Base-by-base conservation (phyloP, 2,113 vertebrate genomes). In the Misgurnus mizolepis region DNA sequence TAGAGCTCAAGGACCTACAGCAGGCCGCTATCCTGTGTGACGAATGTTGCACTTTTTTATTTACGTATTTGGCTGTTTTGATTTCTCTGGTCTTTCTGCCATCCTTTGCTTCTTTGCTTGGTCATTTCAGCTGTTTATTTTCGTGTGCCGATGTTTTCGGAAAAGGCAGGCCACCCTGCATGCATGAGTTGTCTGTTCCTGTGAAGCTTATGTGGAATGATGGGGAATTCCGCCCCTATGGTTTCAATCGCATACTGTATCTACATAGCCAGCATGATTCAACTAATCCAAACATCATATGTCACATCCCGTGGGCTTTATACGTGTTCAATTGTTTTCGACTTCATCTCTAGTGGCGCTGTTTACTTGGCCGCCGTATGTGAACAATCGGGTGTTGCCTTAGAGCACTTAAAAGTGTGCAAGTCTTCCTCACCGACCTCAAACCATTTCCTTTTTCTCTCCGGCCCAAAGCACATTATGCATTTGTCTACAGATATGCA, bases 21-120 rank as follows among this genome's bases (percentile, higher is more conserved):
- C 86, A 89, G 89, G 95, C 93, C 90, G 92, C 93, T 93, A 90
- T 14, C 93, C 91, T 91, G 88, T 91, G 89, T 91, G 87, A 92
- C 93, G 89, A 92, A 93, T 43, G 53, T 67, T 91, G 90, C 93
- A 86, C 89, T 92, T 58, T 84, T 83, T 62, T n/a, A 14, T 67
- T 41, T 55, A 14, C 27, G 43, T 62, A 7, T 39, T 18, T 45
- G 85, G 65, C 79, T 80, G 74, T 41, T 73, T 61, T 81, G 56
- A 15, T 79, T 85, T 62, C 18, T 41, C 27, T 49, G 34, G 65
- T 53, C 74, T 61, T 43, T 39, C 22, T 77, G 17, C 89, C 89
- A 67, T 83, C 22, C 72, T 83, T 82, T 79, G 18, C 58, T 22
- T 53, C 58, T 9, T 76, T 67, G 18, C 62, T 66, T 18, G 27